A percentile compares a stretch with the other conserved stretches of the same genome.
These are phyloP conservation scores for Eucriotettix oculatus DNA, from an alignment of 2,888 invertebrate genomes.

Conservation along the genomic window DNA sequence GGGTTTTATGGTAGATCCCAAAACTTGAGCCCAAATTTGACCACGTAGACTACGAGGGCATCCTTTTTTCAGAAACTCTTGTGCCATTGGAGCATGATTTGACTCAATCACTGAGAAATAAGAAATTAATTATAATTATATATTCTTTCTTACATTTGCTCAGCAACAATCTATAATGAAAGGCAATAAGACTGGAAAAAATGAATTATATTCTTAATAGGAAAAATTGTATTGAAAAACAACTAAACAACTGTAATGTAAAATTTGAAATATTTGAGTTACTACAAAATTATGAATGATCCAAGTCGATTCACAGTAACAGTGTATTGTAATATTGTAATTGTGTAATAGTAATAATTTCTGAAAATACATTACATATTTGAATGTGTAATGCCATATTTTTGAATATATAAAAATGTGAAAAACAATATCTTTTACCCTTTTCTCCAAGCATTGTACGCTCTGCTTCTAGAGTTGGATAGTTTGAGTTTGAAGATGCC, in stretches of 20 bases:
- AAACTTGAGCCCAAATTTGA: conserved; percentile 69
- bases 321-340: too few species aligned
- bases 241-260: background rate
- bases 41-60: conserved; percentile 68
- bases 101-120: conserved; percentile 40
- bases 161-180: too few species aligned
- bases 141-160: too few species aligned
- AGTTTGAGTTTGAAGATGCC: conserved; percentile 31
- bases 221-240: background rate
- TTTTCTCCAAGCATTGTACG: conserved; percentile 57
- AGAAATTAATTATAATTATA: background rate
- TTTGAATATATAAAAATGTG: too few species aligned
- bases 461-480: conserved; percentile 46
- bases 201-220: background rate
- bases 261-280: too few species aligned
- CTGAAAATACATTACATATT: too few species aligned
- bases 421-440: background rate
- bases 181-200: background rate
- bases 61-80: conserved; percentile 78
- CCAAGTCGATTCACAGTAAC: too few species aligned
- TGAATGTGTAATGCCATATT: background rate
- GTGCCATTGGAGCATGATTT: conserved; percentile 73
- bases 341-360: too few species aligned
- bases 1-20: conserved; percentile 33
- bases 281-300: too few species aligned